These are phyloP conservation scores for Helostoma temminkii DNA, from an alignment of 2,797 vertebrate species.

Conservation along the genomic window DNA sequence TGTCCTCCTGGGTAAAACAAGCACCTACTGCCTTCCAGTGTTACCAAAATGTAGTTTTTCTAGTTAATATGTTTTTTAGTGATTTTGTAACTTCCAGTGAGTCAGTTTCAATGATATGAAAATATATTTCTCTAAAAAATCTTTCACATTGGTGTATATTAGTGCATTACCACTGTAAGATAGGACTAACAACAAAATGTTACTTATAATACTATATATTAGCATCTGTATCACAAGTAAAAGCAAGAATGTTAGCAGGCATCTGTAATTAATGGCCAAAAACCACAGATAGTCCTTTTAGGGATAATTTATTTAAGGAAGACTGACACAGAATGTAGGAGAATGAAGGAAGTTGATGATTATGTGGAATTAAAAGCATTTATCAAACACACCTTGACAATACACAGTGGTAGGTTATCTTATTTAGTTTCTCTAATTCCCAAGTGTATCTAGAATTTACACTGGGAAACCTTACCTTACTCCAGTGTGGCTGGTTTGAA, in stretches of 20 bases:
- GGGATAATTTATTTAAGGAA: neutral
- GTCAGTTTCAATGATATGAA: neutral
- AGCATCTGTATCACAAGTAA: neutral
- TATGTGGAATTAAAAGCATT: constrained; percentile 13
- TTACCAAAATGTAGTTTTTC: neutral
- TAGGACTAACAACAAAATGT: neutral
- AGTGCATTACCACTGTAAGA: neutral
- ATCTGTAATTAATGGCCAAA: constrained; percentile 26
- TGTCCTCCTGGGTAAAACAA: constrained; percentile 91
- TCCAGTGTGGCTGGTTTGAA: neutral
- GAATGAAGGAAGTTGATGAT: neutral
- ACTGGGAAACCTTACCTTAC: neutral
- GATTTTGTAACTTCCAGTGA: neutral
- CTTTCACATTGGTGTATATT: neutral
- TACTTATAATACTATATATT: neutral
- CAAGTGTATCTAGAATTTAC: neutral
- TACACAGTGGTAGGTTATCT: neutral
- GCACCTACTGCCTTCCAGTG: neutral
- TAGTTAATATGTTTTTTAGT: neutral
- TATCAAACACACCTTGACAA: neutral
- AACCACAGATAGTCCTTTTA: neutral
- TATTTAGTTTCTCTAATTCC: neutral
- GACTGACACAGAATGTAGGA: neutral
- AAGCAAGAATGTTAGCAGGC: neutral
- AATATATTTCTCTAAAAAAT: neutral